Base-by-base conservation (phyloP, 2,797 vertebrate species). In the Gila robusta region DNA sequence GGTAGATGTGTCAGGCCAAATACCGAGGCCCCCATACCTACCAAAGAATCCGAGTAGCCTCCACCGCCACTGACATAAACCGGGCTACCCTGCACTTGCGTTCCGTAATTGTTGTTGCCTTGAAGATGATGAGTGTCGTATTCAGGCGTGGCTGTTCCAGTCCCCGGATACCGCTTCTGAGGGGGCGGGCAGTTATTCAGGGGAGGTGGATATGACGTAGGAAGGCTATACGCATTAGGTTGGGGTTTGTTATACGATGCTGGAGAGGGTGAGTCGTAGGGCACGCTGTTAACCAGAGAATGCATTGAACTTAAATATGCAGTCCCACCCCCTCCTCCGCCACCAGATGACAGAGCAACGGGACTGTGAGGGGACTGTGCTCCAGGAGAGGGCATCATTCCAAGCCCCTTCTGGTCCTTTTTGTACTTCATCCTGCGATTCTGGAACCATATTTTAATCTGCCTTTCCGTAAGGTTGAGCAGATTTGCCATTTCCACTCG, bases 361-460 rank as follows among this genome's bases (percentile, higher is more conserved):
- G 98, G 98, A 89, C 98, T 98, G 89, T 97, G 96, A 5, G 98
- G 98, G 88, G 98, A 99, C 93, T 98, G 98, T 86, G 96, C 97
- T 71, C 98, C 98, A 8, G 98, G 98, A 86, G 98, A 99, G 49
- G 97, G 98, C 96, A 98, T 96, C 97, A 99, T 98, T 71, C 98
- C 97, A 77, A 97, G 96, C 70, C 97, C 98, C 92, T 99, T 99
- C 92, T 99, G 98, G 95, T 99, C 98, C 93, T 99, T 99, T 95
- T 99, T 99, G 93, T 99, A 99, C 90, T 99, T 99, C 98, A 99
- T 99, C 92, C 98, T 96, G 88, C 98, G 97, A 90, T 99, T 99
- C 94, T 99, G 98, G 93, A 99, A 99, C 98, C 98, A 99, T 92
- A 99, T 99, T 94, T 99, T 99, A 91, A 99, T 99, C 95, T 99